phyloP scores from a whole-genome alignment of 2,113 vertebrate genomes.

The Mesocricetus auratus region DNA sequence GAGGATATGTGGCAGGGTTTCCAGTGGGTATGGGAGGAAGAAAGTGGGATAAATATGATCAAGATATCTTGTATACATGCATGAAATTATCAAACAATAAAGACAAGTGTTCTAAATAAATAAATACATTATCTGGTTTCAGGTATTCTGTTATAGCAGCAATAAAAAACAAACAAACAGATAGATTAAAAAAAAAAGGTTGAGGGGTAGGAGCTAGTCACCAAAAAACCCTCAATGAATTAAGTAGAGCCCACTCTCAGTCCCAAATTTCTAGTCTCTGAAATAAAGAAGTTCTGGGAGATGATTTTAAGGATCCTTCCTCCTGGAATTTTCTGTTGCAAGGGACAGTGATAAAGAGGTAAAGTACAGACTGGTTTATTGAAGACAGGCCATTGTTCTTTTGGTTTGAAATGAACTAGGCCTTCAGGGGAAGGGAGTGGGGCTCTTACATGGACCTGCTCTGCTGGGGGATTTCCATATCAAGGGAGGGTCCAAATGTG shows the following conservation, averaged over 20 bases:
- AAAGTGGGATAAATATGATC: background rate
- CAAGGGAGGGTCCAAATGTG: background rate
- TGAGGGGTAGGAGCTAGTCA: background rate
- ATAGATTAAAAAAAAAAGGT: too few species aligned
- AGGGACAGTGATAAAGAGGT: background rate
- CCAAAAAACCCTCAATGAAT: background rate
- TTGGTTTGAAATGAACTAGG: background rate
- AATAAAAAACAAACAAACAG: too few species aligned
- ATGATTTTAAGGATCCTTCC: background rate
- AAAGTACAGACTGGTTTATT: background rate
- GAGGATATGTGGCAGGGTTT: background rate
- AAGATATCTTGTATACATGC: too few species aligned
- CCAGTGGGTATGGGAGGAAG: background rate
- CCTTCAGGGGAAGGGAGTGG: background rate
- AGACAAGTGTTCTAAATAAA: background rate
- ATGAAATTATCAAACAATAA: too few species aligned
- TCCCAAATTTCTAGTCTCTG: background rate
- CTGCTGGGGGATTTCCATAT: background rate
- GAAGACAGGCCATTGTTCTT: background rate
- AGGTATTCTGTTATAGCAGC: background rate
- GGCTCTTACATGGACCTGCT: background rate
- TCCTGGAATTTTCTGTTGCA: background rate
- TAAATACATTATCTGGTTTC: background rate
- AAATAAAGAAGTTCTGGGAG: rapidly evolving
- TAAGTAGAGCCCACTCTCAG: background rate